These are phyloP conservation scores for Arctocebus calabarensis DNA, from an alignment of 2,797 vertebrate genomes.

Conservation along the genomic window DNA sequence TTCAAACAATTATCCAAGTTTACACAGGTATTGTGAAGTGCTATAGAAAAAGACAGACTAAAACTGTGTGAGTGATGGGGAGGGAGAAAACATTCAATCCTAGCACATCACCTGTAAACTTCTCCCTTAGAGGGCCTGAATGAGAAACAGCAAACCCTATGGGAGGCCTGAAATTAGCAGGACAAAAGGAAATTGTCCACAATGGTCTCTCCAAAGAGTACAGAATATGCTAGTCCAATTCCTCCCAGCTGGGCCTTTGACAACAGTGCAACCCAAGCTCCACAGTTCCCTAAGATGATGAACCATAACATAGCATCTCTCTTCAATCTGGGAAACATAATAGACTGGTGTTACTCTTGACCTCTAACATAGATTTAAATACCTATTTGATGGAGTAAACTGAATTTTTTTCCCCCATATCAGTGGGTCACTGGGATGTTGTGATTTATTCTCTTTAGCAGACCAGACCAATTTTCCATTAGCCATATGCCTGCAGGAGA, in stretches of 20 bases:
- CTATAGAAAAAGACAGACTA: slow-evolving; percentile 58
- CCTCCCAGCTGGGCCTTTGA: background rate
- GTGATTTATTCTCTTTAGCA: background rate
- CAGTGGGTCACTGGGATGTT: background rate
- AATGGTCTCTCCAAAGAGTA: background rate
- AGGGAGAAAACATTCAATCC: slow-evolving; percentile 67
- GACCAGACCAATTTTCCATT: background rate
- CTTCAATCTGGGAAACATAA: background rate
- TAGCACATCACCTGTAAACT: slow-evolving; percentile 55
- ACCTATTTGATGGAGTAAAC: background rate
- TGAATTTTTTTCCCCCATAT: background rate
- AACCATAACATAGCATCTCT: background rate
- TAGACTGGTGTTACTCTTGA: background rate
- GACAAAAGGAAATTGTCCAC: background rate
- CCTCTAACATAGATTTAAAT: background rate
- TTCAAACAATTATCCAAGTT: slow-evolving; percentile 83
- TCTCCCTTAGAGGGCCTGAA: background rate
- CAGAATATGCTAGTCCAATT: background rate
- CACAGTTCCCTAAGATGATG: background rate
- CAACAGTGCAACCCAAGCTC: background rate
- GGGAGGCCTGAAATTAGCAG: background rate
- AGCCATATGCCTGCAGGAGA: background rate
- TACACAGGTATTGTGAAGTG: slow-evolving; percentile 73
- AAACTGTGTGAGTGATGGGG: background rate
- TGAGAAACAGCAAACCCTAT: slow-evolving; percentile 2